A percentile compares a stretch with the other conserved stretches of the same genome.
Evolutionary conservation across 2,797 vertebrate species (phyloP).

Genomic region (Scarus forsteni): DNA sequence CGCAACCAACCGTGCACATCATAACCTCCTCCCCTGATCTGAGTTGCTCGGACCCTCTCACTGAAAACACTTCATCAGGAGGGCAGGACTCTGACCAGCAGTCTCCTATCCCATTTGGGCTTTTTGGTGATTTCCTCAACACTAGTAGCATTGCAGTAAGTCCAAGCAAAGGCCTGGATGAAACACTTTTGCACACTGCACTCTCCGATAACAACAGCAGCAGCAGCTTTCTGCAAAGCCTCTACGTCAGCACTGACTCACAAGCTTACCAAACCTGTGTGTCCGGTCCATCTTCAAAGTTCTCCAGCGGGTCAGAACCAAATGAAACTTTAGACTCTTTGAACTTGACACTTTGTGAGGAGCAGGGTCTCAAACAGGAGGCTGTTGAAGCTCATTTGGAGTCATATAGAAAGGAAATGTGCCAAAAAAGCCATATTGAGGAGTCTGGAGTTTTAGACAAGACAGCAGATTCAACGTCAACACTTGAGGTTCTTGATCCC

Average conservation of each 20-base stretch:
- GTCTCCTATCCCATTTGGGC: conserved; percentile 68
- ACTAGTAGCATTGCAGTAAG: conserved; percentile 5
- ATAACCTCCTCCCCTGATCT: conserved; percentile 63
- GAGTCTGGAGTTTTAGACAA: too few species aligned
- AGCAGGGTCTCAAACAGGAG: conserved; percentile 13
- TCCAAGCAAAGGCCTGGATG: conserved; percentile 9
- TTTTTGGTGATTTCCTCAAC: conserved; percentile 40
- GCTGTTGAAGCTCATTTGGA: not conserved
- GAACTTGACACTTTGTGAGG: conserved; percentile 33
- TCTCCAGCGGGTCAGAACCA: conserved; percentile 24
- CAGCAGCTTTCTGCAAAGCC: conserved; percentile 62
- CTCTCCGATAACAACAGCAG: conserved; percentile 42
- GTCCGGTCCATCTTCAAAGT: conserved; percentile 67
- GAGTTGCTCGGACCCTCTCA: conserved; percentile 1
- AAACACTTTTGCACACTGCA: not conserved
- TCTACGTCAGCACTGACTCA: conserved; percentile 70
- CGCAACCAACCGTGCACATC: conserved; percentile 37
- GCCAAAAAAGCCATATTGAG: too few species aligned
- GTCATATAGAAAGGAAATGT: not conserved
- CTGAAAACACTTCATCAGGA: conserved; percentile 4
- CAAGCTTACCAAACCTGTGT: conserved; percentile 75
- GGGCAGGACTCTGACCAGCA: conserved; percentile 11
- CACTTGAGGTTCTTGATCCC: too few species aligned
- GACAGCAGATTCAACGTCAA: too few species aligned
- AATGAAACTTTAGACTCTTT: conserved; percentile 30